These are phyloP conservation scores for Netelia fuscicornis DNA, from an alignment of 2,888 invertebrate genomes.

Conservation along the genomic window DNA sequence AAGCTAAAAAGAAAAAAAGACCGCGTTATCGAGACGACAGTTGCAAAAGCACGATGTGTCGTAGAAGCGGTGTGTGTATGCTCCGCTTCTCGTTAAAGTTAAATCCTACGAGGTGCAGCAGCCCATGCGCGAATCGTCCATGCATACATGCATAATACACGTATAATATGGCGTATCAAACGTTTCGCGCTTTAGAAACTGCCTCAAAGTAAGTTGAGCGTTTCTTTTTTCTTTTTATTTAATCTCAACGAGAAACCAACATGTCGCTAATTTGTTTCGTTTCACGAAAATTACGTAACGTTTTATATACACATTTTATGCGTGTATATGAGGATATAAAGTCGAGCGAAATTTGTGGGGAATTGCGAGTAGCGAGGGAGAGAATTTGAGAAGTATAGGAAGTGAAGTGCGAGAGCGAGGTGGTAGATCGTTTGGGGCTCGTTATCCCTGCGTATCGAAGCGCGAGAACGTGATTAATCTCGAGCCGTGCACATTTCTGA, in stretches of 20 bases:
- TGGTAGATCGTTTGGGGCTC: slow-evolving; percentile 58
- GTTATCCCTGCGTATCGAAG: slow-evolving; percentile 65
- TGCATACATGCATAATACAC: background rate
- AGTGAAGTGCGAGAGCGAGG: background rate
- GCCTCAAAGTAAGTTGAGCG: background rate
- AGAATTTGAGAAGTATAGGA: slow-evolving; percentile 19
- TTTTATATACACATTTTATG: background rate
- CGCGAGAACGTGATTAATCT: slow-evolving; percentile 55
- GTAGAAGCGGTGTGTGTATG: background rate
- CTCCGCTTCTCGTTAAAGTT: slow-evolving; percentile 1
- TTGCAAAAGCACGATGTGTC: background rate
- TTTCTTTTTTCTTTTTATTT: too few species aligned
- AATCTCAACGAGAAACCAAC: too few species aligned
- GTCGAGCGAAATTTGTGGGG: background rate
- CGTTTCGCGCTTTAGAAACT: background rate
- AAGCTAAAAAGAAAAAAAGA: too few species aligned
- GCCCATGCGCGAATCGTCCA: too few species aligned
- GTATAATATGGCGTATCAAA: background rate
- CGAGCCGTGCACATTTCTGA: slow-evolving; percentile 20
- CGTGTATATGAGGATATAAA: background rate
- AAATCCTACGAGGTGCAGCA: background rate
- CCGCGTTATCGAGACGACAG: too few species aligned
- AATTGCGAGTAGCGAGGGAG: background rate
- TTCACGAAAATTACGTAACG: background rate
- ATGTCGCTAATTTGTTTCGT: background rate